These are phyloP conservation scores for Sebastes fasciatus DNA, from an alignment of 2,113 vertebrate species.

Conservation along the genomic window DNA sequence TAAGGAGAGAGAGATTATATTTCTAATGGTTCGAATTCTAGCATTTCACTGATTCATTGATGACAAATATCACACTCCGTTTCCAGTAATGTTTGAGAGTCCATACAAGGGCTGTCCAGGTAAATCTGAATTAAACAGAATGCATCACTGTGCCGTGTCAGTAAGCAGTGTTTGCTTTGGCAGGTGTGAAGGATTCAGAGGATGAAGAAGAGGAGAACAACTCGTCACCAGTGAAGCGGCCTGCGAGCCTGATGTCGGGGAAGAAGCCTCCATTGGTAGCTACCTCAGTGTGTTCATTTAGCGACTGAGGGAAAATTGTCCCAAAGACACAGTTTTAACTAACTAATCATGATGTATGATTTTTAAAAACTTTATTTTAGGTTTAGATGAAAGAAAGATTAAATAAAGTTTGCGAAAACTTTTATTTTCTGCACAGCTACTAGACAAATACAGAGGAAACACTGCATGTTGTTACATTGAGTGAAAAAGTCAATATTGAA, in stretches of 20 bases:
- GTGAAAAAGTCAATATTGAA: too few species aligned
- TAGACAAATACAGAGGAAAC: too few species aligned
- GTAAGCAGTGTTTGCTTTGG: conserved; percentile 16
- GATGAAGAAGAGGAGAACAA: conserved; percentile 86
- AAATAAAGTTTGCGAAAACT: not conserved
- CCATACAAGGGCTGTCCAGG: not conserved
- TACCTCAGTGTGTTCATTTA: not conserved
- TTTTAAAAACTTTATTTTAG: not conserved
- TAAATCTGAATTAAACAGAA: not conserved
- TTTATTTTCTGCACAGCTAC: too few species aligned
- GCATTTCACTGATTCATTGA: not conserved
- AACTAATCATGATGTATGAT: too few species aligned
- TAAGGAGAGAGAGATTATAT: not conserved
- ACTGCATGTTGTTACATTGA: too few species aligned
- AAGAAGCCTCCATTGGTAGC: conserved; percentile 74
- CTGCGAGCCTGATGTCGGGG: conserved; percentile 66
- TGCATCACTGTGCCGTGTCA: not conserved
- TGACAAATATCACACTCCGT: not conserved
- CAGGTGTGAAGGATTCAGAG: conserved; percentile 84
- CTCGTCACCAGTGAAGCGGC: conserved; percentile 83
- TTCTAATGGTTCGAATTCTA: not conserved
- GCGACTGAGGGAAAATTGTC: not conserved
- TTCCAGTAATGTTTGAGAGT: not conserved
- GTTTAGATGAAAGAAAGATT: not conserved
- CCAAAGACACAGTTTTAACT: not conserved